Conservation (phyloP, 1,140 invertebrate genomes). For the Onthophagus taurus region DNA sequence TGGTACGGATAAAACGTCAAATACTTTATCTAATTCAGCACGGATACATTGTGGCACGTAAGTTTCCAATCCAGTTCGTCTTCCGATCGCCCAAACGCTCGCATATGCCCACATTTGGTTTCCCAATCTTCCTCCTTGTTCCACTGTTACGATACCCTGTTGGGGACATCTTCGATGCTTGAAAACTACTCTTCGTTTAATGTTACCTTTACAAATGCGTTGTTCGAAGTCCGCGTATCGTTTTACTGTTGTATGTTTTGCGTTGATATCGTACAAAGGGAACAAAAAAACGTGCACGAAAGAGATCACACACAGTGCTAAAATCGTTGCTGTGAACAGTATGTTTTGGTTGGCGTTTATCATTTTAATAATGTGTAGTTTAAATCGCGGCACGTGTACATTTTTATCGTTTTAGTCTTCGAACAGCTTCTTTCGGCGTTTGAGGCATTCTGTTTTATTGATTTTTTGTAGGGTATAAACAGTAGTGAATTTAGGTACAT, state of each 20-base stretch:
- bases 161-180: slow-evolving; percentile 41
- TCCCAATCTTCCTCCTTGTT: slow-evolving; percentile 49
- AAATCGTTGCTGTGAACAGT: slow-evolving; percentile 48
- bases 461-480: too few relatives aligned
- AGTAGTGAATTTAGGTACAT: too few relatives aligned
- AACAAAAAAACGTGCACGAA: slow-evolving; percentile 53
- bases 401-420: too few relatives aligned
- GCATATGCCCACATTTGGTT: slow-evolving; percentile 59
- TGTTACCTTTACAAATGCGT: slow-evolving; percentile 42
- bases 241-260: slow-evolving; percentile 35
- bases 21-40: slow-evolving; percentile 43
- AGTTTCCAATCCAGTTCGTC: slow-evolving; percentile 48
- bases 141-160: slow-evolving; percentile 47
- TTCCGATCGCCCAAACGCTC: slow-evolving; percentile 47
- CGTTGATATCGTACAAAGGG: slow-evolving; percentile 45
- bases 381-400: not conserved
- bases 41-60: slow-evolving; percentile 48
- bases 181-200: slow-evolving; percentile 39
- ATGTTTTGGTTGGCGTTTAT: slow-evolving; percentile 40
- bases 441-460: too few relatives aligned
- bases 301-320: slow-evolving; percentile 48
- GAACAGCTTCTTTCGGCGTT: too few relatives aligned
- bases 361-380: slow-evolving; percentile 24
- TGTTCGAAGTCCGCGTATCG: slow-evolving; percentile 44
- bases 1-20: slow-evolving; percentile 48